Evolutionary conservation across 2,797 vertebrate genomes (phyloP).

Genomic region (Sebastes itinus): DNA sequence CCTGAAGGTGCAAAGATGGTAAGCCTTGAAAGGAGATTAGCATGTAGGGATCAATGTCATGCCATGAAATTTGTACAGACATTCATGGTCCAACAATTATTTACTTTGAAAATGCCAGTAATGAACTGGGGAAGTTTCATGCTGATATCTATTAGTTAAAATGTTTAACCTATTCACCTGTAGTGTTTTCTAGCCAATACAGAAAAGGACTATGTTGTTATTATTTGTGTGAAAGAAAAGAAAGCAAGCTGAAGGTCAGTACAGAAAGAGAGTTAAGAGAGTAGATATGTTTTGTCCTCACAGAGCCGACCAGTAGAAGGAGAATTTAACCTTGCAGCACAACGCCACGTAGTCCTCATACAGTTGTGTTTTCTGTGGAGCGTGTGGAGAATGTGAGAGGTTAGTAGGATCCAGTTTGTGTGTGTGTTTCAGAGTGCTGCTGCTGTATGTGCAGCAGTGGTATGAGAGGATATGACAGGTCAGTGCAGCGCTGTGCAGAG

Average conservation of each 20-base stretch:
- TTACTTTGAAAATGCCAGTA: too few species aligned
- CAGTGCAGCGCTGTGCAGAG: constrained; percentile 14
- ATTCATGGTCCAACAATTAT: not conserved
- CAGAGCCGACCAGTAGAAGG: not conserved
- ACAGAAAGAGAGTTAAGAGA: not conserved
- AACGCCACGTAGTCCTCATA: not conserved
- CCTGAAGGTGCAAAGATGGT: not conserved
- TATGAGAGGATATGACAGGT: constrained; percentile 42
- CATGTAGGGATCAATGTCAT: not conserved
- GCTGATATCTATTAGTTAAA: too few species aligned
- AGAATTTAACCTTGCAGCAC: constrained; percentile 29
- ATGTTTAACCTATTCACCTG: too few species aligned
- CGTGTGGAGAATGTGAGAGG: constrained; percentile 6
- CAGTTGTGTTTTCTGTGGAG: constrained; percentile 7
- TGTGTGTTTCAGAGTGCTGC: not conserved
- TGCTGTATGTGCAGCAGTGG: not conserved
- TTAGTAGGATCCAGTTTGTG: not conserved
- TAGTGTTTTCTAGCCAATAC: not conserved
- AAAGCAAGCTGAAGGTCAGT: not conserved
- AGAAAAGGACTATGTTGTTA: not conserved
- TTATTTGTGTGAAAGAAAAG: not conserved
- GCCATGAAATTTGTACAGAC: too few species aligned
- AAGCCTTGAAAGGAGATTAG: not conserved
- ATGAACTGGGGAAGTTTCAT: not conserved
- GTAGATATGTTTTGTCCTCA: not conserved